phyloP scores from a whole-genome alignment of 1,140 invertebrate genomes.

The Dendrolimus kikuchii region DNA sequence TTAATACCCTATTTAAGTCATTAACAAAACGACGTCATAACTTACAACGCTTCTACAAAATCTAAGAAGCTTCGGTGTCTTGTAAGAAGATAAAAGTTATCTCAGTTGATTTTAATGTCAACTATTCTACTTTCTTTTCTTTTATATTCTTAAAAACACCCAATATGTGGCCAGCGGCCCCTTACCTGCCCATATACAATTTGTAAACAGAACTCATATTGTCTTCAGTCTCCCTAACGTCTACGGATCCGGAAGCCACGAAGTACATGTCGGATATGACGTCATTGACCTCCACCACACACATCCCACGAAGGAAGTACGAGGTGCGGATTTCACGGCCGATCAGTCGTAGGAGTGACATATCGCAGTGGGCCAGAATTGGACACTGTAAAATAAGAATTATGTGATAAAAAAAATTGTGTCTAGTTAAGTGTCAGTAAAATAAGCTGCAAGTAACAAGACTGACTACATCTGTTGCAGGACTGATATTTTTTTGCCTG shows the following conservation, averaged over 20 bases:
- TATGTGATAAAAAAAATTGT: neutral
- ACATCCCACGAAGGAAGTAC: slow-evolving; percentile 37
- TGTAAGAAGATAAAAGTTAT: too few species aligned
- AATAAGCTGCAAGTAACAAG: too few species aligned
- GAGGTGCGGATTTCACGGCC: slow-evolving; percentile 37
- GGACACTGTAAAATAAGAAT: slow-evolving; percentile 31
- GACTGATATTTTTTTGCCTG: too few species aligned
- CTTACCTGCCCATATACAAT: slow-evolving; percentile 38
- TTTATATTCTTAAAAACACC: neutral
- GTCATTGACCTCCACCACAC: slow-evolving; percentile 36
- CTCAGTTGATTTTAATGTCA: too few species aligned
- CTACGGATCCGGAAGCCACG: slow-evolving; percentile 36
- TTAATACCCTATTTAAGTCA: too few species aligned
- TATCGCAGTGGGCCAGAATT: slow-evolving; percentile 35
- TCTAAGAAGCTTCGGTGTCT: too few species aligned
- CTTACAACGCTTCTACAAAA: too few species aligned
- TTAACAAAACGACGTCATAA: too few species aligned
- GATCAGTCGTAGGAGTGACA: slow-evolving; percentile 40
- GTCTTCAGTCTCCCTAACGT: slow-evolving; percentile 13
- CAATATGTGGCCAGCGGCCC: neutral
- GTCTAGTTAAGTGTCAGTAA: too few species aligned
- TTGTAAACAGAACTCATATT: slow-evolving; percentile 9
- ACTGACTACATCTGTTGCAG: too few species aligned
- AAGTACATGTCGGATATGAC: slow-evolving; percentile 41
- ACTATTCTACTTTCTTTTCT: too few species aligned